These are phyloP conservation scores for Neodiprion lecontei DNA, from an alignment of 1,140 invertebrate genomes.

Conservation along the genomic window DNA sequence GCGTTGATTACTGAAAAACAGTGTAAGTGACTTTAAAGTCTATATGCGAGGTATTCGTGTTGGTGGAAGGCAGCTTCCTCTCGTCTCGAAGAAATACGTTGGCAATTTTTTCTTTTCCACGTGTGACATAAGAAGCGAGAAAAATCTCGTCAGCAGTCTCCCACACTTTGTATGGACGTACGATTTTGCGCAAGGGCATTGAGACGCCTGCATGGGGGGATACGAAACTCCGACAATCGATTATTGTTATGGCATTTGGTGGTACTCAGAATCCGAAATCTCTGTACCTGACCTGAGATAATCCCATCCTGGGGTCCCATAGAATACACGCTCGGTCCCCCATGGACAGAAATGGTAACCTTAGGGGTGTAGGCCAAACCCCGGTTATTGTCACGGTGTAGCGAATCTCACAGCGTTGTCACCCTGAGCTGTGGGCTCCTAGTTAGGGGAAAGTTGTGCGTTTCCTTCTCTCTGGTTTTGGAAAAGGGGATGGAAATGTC, in stretches of 20 bases:
- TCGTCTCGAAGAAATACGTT: background rate
- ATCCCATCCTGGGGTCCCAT: background rate
- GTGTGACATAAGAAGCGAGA: background rate
- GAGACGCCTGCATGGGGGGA: background rate
- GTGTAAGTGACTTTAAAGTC: too few species aligned
- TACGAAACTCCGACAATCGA: background rate
- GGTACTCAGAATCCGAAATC: background rate
- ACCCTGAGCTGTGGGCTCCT: background rate
- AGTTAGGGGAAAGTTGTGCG: background rate
- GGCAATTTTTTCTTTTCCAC: background rate
- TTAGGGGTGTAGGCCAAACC: background rate
- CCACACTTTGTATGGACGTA: background rate
- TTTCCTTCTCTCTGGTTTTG: constrained; percentile 5
- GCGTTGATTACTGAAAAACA: too few species aligned
- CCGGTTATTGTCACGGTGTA: constrained; percentile 2
- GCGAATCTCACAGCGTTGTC: background rate
- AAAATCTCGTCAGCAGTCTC: background rate
- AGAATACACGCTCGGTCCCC: constrained; percentile 1
- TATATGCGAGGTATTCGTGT: too few species aligned
- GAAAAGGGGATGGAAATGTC: background rate
- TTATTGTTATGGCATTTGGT: background rate
- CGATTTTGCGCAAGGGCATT: constrained; percentile 7
- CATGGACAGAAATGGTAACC: background rate
- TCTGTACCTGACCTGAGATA: constrained; percentile 7
- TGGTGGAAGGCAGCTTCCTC: too few species aligned